These are phyloP conservation scores for Arctopsyche grandis DNA, from an alignment of 1,140 invertebrate species.

Conservation along the genomic window DNA sequence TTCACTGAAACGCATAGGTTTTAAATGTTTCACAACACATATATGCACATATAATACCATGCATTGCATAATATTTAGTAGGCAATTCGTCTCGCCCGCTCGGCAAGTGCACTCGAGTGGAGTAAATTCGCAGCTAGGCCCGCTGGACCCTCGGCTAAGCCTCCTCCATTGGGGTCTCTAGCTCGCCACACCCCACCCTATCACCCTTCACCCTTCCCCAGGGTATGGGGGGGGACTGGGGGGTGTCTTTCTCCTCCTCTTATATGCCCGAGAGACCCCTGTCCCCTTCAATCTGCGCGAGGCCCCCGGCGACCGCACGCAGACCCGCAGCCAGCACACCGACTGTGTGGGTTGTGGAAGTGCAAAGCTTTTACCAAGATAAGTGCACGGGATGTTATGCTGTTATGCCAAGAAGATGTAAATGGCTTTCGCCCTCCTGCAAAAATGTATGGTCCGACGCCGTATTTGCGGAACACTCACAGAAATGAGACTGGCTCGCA, in stretches of 20 bases:
- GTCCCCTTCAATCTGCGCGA: conserved; percentile 13
- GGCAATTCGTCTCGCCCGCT: conserved; percentile 18
- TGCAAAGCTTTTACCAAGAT: conserved; percentile 37
- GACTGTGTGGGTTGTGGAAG: neutral
- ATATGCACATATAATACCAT: neutral
- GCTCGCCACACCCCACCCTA: neutral
- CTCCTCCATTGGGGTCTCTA: neutral
- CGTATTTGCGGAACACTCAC: conserved; percentile 33
- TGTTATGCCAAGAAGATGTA: conserved; percentile 32
- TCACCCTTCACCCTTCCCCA: neutral
- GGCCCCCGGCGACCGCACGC: conserved; percentile 21
- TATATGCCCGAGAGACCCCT: neutral
- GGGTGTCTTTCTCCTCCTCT: neutral
- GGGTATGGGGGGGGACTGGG: neutral
- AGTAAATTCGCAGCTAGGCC: conserved; percentile 42
- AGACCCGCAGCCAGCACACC: neutral
- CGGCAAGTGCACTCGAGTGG: conserved; percentile 38
- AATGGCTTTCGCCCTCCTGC: conserved; percentile 31
- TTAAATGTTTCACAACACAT: neutral
- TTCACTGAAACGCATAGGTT: no score
- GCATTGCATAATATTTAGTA: neutral
- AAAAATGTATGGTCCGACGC: conserved; percentile 29
- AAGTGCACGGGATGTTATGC: conserved; percentile 34
- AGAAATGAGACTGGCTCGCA: conserved; percentile 23
- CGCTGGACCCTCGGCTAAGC: conserved; percentile 27